A percentile compares a stretch with the other conserved stretches of the same genome.
These are phyloP conservation scores for Ischnura elegans DNA, from an alignment of 2,888 invertebrate species.

Conservation along the genomic window DNA sequence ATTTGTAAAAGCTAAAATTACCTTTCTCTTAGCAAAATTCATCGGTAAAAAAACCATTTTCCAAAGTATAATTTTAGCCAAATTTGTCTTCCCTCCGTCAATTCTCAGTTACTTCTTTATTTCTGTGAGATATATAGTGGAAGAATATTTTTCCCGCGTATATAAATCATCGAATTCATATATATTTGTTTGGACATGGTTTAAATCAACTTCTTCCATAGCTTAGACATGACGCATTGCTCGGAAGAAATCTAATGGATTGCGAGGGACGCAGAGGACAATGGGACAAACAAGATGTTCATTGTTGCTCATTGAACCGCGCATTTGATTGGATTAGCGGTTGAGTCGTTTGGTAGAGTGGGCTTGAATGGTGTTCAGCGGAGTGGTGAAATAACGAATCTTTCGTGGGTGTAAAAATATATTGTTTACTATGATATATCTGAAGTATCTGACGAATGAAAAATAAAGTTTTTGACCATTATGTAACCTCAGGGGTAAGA, in stretches of 20 bases:
- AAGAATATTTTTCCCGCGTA: no score
- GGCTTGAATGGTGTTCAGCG: not conserved
- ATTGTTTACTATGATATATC: not conserved
- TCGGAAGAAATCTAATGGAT: not conserved
- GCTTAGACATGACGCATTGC: not conserved
- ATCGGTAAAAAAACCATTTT: no score
- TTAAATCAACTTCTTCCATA: not conserved
- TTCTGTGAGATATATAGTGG: no score
- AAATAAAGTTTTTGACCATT: not conserved
- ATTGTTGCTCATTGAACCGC: not conserved
- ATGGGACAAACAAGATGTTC: not conserved
- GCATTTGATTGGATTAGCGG: slow-evolving; percentile 36
- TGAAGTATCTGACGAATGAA: not conserved
- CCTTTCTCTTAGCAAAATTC: no score
- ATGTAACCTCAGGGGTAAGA: not conserved
- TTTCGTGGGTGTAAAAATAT: not conserved
- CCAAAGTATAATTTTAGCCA: no score
- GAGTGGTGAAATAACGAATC: not conserved
- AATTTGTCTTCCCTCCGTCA: no score
- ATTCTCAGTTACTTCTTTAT: no score
- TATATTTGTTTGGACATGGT: not conserved
- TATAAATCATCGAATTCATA: not conserved
- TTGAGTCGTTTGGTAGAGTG: not conserved
- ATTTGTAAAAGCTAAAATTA: no score
- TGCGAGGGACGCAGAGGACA: not conserved